phyloP scores from a whole-genome alignment of 2,797 vertebrate species.

The Mus spretus region DNA sequence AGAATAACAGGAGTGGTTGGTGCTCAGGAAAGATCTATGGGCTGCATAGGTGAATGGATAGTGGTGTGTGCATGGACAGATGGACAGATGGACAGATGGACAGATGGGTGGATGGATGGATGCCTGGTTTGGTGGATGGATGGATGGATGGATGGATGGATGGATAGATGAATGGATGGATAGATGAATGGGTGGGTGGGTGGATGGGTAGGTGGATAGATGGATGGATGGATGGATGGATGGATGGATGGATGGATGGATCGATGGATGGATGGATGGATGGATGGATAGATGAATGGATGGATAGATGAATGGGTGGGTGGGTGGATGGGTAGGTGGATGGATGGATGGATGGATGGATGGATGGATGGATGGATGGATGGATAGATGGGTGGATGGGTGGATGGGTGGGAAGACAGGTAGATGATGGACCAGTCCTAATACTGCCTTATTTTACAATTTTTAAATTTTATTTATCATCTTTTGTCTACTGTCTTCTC shows the following conservation, averaged over 20 bases:
- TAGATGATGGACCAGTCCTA: not conserved
- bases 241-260: not conserved
- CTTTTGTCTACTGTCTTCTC: not conserved
- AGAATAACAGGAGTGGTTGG: not conserved
- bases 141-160: not conserved
- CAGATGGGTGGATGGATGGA: no score
- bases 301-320: not conserved
- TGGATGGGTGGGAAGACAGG: not conserved
- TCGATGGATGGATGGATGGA: not conserved
- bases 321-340: not conserved
- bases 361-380: not conserved
- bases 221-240: not conserved
- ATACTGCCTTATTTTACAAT: not conserved
- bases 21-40: not conserved
- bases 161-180: not conserved
- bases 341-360: not conserved
- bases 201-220: not conserved
- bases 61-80: not conserved
- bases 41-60: not conserved
- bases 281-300: not conserved
- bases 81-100: not conserved
- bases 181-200: no score
- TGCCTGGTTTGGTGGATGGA: no score
- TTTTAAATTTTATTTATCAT: not conserved
- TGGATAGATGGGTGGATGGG: not conserved